Evolutionary conservation across 2,888 invertebrate genomes (phyloP).

Genomic region (Cordilura impudica): DNA sequence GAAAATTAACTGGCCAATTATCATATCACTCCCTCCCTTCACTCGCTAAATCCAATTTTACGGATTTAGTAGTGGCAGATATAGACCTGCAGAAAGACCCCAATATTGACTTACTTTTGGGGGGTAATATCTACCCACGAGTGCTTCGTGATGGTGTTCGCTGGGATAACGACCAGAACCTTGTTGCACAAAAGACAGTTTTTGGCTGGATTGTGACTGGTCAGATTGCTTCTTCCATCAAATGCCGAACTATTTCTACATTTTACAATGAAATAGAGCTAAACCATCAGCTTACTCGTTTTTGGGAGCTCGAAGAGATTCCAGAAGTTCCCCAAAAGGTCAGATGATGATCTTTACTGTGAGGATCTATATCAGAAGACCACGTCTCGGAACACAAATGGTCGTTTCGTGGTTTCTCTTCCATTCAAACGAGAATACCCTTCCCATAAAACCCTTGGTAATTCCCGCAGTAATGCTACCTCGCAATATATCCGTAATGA

Average conservation of each 20-base stretch:
- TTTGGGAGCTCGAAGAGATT: no score
- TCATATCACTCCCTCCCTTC: no score
- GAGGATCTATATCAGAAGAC: not conserved
- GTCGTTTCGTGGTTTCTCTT: not conserved
- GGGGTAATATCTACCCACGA: not conserved
- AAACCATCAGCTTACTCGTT: not conserved
- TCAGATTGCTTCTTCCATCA: not conserved
- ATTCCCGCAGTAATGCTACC: not conserved
- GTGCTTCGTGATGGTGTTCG: not conserved
- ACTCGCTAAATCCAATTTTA: no score
- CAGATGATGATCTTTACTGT: not conserved
- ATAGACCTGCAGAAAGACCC: no score
- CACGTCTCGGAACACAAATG: not conserved
- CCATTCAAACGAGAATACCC: not conserved
- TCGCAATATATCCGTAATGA: not conserved
- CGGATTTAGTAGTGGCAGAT: no score
- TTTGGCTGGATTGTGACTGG: not conserved
- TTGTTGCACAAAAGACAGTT: not conserved
- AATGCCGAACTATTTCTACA: not conserved
- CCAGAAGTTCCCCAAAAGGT: no score
- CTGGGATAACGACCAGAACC: not conserved
- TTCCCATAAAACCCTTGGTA: not conserved
- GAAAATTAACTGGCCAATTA: no score
- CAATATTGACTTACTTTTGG: not conserved
- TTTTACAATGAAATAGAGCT: not conserved